Base-by-base conservation (phyloP, 2,888 invertebrate species). In the Phrixothrix hirtus region DNA sequence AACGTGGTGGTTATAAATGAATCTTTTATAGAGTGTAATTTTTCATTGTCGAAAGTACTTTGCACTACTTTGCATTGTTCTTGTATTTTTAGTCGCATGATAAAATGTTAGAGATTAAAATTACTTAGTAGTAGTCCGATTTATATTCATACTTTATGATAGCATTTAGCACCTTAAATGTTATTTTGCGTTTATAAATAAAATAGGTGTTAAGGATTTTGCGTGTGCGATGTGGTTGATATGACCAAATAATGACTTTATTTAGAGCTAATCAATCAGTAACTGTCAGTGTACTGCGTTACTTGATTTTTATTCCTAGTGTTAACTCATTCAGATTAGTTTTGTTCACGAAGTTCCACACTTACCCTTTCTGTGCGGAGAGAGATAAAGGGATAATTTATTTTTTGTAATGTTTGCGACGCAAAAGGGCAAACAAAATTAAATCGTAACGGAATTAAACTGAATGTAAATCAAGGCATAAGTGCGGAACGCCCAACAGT, bases 211-310 rank as follows among this genome's bases (percentile, higher is more conserved):
- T 34, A 9, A 9, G 38, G 45, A 57, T 58, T 63, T 66, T 58
- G 68, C 68, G 66, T 67, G 67, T 56, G 38, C 51, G 66, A 66
- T 66, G 52, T 48, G 30, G 17, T 50, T 54, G 68, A 68, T 70
- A 67, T 45, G 59, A 37, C 47, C 56, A 61, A 50, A 58, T 68
- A 69, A 72, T 69, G 69, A 69, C 70, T 70, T 69, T 65, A 71
- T 71, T 72, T 66, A 65, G 66, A 63, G 63, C 63, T 62, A 67
- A 71, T 72, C 69, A 67, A 70, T 71, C 70, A 71, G 56, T 36
- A 52, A 54, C 62, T 67, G 70, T 70, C 70, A 70, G 65, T 68
- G 61, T 60, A 60, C 50, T 61, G 46, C 61, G 59, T 49, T 43
- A 41, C 42, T 29, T 48, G 34, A 14, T 41, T 48, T 42, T 29